Conservation (phyloP, 2,797 vertebrate species). For the Hapalemur alaotrensis region DNA sequence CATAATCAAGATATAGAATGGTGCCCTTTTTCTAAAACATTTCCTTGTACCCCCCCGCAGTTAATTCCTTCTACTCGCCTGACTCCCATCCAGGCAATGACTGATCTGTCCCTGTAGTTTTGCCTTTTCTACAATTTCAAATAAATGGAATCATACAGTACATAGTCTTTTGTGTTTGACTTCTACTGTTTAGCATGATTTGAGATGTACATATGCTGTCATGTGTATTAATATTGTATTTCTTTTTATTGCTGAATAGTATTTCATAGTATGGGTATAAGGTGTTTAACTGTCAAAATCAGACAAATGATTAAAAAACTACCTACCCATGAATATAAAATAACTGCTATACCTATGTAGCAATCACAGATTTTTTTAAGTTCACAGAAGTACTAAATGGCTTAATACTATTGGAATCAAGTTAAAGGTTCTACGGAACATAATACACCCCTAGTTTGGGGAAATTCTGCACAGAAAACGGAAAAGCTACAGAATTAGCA, state of each 20-base stretch:
- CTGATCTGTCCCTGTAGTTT: background rate
- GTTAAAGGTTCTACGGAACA: conserved; percentile 4
- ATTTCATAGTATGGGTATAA: background rate
- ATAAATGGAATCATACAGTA: no score
- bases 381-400: conserved; percentile 7
- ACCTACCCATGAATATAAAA: background rate
- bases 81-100: background rate
- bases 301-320: background rate
- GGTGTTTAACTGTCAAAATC: background rate
- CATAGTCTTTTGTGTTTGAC: background rate
- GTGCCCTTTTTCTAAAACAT: background rate
- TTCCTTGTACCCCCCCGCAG: background rate
- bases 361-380: background rate
- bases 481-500: background rate
- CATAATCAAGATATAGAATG: background rate
- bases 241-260: no score
- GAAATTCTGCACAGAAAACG: background rate
- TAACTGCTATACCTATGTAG: background rate
- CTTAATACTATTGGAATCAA: background rate
- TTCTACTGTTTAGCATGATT: background rate
- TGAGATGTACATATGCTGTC: background rate
- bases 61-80: background rate
- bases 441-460: background rate
- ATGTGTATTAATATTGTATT: background rate
- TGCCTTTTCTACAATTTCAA: background rate